Evolutionary conservation across 2,113 vertebrate species (phyloP).

Genomic region (Syrrhaptes paradoxus): DNA sequence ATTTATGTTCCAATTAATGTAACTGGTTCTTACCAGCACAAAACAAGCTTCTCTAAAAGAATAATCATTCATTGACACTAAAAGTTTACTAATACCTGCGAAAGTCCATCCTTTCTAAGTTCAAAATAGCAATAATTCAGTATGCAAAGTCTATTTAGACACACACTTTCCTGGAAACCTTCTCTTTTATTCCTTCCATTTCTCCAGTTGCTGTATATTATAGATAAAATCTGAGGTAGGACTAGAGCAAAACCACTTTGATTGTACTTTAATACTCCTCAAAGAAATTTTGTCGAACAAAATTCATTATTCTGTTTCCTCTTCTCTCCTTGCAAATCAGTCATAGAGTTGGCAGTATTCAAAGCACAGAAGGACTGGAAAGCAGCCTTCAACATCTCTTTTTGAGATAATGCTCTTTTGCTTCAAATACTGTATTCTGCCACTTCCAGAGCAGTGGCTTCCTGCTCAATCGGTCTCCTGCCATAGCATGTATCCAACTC

Average conservation of each 20-base stretch:
- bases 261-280: not conserved
- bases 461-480: not conserved
- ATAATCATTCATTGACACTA: not conserved
- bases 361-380: not conserved
- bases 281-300: not conserved
- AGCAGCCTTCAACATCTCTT: not conserved
- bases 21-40: not conserved
- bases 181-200: not conserved
- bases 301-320: not conserved
- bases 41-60: not conserved
- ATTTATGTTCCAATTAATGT: not conserved
- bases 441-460: not conserved
- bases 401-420: not conserved
- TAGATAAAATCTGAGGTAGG: not conserved
- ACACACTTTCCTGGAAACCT: not conserved
- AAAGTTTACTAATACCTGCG: not conserved
- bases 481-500: not conserved
- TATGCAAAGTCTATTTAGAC: not conserved
- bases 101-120: not conserved
- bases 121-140: not conserved
- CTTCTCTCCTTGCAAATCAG: not conserved
- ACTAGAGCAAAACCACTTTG: not conserved
- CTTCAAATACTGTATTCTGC: not conserved
- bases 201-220: not conserved
- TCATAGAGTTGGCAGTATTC: not conserved